Evolutionary conservation across 2,888 invertebrate genomes (phyloP).

Genomic region (Elaeidobius kamerunicus): DNA sequence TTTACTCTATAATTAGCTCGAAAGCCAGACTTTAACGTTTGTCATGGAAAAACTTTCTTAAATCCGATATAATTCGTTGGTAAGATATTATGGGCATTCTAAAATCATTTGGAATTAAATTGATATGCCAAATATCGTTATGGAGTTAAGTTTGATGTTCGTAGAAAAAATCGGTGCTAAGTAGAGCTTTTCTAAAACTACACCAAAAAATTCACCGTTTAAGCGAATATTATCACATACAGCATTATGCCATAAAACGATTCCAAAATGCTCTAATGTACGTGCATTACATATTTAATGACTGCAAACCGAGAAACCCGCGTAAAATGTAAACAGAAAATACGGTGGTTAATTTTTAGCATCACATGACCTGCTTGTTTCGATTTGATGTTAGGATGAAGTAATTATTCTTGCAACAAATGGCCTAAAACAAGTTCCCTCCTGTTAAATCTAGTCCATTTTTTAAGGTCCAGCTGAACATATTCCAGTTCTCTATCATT

Average conservation of each 20-base stretch:
- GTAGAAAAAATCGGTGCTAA: too few relatives aligned
- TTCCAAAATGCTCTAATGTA: background rate
- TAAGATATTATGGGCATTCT: too few relatives aligned
- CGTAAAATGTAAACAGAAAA: slow-evolving; percentile 27
- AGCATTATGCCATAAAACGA: background rate
- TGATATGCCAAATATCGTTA: too few relatives aligned
- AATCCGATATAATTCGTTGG: too few relatives aligned
- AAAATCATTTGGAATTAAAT: too few relatives aligned
- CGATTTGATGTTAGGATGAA: slow-evolving; percentile 22
- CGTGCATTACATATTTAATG: background rate
- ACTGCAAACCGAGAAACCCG: background rate
- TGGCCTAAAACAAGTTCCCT: slow-evolving; percentile 52
- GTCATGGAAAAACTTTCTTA: too few relatives aligned
- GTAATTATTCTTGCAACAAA: slow-evolving; percentile 40
- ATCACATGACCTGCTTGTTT: slow-evolving; percentile 40
- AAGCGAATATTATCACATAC: too few relatives aligned
- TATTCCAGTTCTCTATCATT: slow-evolving; percentile 33
- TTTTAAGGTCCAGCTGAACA: slow-evolving; percentile 35
- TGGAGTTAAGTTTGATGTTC: too few relatives aligned
- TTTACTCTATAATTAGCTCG: too few relatives aligned
- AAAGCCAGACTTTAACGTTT: too few relatives aligned
- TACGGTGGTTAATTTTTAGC: slow-evolving; percentile 28
- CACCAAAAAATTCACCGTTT: too few relatives aligned
- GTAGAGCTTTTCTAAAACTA: too few relatives aligned
- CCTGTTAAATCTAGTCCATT: slow-evolving; percentile 51